Base-by-base conservation (phyloP, 1,140 invertebrate species). In the Eubasilissa regina region DNA sequence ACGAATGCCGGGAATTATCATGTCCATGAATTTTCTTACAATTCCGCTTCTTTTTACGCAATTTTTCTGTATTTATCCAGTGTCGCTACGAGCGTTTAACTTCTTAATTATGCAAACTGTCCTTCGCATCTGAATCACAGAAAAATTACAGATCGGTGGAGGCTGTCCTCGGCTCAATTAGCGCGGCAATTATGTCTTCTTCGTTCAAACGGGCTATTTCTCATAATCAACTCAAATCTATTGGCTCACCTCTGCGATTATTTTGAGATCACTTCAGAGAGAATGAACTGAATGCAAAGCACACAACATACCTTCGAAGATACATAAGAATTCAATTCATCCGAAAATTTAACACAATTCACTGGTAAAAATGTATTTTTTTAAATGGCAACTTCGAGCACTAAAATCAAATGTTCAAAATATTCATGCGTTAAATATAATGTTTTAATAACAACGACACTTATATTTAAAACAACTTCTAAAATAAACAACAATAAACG, bases 171-270 rank as follows among this genome's bases (percentile, higher is more conserved):
- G 8, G 48, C 9, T 15, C 11, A 70, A 70, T 70, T 51, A 3
- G 25, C 47, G 0, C 10, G 47, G 35, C 45, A 47, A 68, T 70
- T 70, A 70, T 6, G n/a, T n/a, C n/a, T 13, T 9, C 10, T 21
- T 7, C 7, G 44, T 70, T 45, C 4, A 9, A 51, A 25, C 9
- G 51, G 51, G 4, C 19, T 25, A 55, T 74, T 43, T 12, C 6
- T 43, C 51, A 74, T 53, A 55, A 58, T 74, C 53, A 55, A 15
- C 1, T 44, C 12, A 10, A 48, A 73, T 74, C 53, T 74, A 35
- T 58, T 74, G 70, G 53, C 70, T 74, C 70, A 19, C 25, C 70
- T 70, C 48, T 17, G 17, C 10, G 25, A 51, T 70, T 13, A 70
- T 9, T 53, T 17, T 56, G 7, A n/a, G 7, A 15, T 7, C 12